Base-by-base conservation (phyloP, 2,888 invertebrate genomes). In the Synergus japonicus region DNA sequence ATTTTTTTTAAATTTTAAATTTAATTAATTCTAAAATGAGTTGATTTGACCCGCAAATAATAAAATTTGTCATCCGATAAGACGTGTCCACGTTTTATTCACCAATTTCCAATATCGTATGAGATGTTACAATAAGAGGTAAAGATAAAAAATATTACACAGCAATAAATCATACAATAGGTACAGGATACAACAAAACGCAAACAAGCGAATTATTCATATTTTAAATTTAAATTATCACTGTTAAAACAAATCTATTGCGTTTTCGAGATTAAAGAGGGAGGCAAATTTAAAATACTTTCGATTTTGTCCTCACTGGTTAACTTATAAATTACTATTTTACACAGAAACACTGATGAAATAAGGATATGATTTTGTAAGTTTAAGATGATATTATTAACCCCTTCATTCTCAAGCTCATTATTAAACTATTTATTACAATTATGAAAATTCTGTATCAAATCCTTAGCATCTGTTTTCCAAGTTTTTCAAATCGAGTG, bases 141-240 rank as follows among this genome's bases (percentile, higher is more conserved):
- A 78, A 69, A 67, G 41, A 58, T 12, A 76, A 82, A 80, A 29
- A 78, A 60, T 66, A 76, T 29, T 66, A 66, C 66, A 66, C 18
- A 66, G 66, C 43, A 66, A 41, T 44, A 66, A 66, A 44, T 73
- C 69, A 73, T 37, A 54, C 54, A 73, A 73, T 73, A 73, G 49
- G 37, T 73, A 49, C 73, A 15, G 65, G 78, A 77, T 81, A 79
- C 79, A 84, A 84, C 80, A 83, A 79, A 83, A 82, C 81, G 82
- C 80, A 83, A 84, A 84, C 83, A 81, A 76, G 80, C 81, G 81
- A 83, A 78, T 73, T 83, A 82, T 76, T 76, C 79, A 67, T 79
- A 80, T 78, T 49, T 73, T 2, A 37, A 41, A 58, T 41, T 37
- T 2, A 37, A 41, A 58, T 41, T 37, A 58, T 9, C 37, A n/a